Evolutionary conservation across 1,140 invertebrate species (phyloP).

Genomic region (Rhynchophorus ferrugineus): DNA sequence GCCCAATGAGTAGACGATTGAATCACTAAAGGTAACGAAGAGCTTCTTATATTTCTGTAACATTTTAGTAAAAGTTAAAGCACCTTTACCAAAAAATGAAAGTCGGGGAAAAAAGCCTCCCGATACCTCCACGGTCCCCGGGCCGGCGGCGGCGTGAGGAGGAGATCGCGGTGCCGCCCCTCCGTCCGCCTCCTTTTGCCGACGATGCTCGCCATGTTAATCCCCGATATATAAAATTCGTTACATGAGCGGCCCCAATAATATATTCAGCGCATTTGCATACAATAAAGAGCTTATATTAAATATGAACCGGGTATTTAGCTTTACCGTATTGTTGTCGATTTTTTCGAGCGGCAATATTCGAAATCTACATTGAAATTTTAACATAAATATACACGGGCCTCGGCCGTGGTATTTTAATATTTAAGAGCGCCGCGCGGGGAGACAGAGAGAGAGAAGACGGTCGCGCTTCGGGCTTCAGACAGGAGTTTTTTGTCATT

Average conservation of each 20-base stretch:
- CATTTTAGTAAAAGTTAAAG: no score
- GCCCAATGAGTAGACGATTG: no score
- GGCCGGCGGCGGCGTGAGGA: no score
- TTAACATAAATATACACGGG: slow-evolving; percentile 22
- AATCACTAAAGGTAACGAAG: no score
- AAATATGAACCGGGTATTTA: slow-evolving; percentile 24
- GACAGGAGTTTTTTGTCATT: background rate
- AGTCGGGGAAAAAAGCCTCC: no score
- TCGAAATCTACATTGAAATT: slow-evolving; percentile 24
- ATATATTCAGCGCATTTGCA: slow-evolving; percentile 24
- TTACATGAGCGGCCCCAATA: slow-evolving; percentile 21
- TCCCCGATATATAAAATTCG: slow-evolving; percentile 24
- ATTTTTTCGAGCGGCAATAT: slow-evolving; percentile 20
- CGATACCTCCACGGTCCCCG: no score
- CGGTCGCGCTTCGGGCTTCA: slow-evolving; percentile 12
- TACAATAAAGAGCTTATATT: slow-evolving; percentile 26
- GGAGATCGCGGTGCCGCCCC: no score
- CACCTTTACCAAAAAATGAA: no score
- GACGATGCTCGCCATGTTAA: slow-evolving; percentile 18
- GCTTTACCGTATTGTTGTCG: slow-evolving; percentile 25
- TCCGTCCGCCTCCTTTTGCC: background rate
- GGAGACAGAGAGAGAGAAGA: no score
- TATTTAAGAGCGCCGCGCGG: slow-evolving; percentile 10
- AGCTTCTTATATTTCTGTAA: no score
- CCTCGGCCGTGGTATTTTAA: slow-evolving; percentile 14